Base-by-base conservation (phyloP, 2,888 invertebrate genomes). In the Taenaris catops region DNA sequence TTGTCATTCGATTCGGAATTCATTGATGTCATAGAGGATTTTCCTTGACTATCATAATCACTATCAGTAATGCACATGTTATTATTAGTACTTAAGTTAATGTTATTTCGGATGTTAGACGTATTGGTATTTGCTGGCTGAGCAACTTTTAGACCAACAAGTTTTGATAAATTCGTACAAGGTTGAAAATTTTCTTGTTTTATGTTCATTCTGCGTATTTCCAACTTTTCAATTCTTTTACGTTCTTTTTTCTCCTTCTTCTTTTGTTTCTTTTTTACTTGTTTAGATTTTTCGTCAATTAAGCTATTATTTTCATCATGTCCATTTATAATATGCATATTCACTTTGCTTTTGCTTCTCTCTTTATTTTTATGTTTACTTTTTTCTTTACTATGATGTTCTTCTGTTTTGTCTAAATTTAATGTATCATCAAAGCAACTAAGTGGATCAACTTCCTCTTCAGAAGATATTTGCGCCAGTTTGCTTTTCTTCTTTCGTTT, bases 361-460 rank as follows among this genome's bases (percentile, higher is more conserved):
- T 74, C 75, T 44, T 76, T 75, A 51, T 67, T 72, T 34, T 43
- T 40, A 19, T 53, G 38, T 37, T 49, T 69, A 55, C 60, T 70
- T 57, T 67, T 66, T 44, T 78, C 76, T 41, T 70, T 78, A 47
- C 71, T 73, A 39, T 62, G 70, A 1, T 71, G 57, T 41, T 65
- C 51, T 49, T 73, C 75, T 16, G 74, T 76, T 43, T 39, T 39
- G 6, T 40, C 39, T 18, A 35, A 17, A 9, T 21, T 31, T n/a
- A 41, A 35, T 14, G 24, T 26, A 5, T 34, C 25, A 27, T 25
- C 19, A 4, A 61, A 44, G 0, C 56, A 23, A 25, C 73, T 72
- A 0, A 84, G 66, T 0, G 84, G 79, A 33, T 83, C 78, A 1
- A 48, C 51, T 6, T 75, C 75, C 5, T 72, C 70, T 0, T 65